Base-by-base conservation (phyloP, 2,888 invertebrate genomes). In the Antitype chi region DNA sequence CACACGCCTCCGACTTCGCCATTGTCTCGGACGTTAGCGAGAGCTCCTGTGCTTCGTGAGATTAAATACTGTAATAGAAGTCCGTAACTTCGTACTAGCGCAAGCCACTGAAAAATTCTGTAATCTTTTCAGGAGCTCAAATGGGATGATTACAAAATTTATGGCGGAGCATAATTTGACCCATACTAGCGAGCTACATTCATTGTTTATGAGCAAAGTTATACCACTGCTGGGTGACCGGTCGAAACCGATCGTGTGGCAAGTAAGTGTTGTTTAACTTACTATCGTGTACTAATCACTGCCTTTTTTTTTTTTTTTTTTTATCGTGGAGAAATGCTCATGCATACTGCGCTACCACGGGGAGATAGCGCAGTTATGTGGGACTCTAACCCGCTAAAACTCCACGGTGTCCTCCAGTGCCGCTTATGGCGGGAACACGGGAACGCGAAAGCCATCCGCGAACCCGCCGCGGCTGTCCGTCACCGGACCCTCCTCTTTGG, bases 191-290 rank as follows among this genome's bases (percentile, higher is more conserved):
- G 84, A 92, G 43, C 90, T 96, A 1, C 95, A 95, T 67, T 90
- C 91, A 3, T 79, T 93, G 43, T 96, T 96, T 80, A 96, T 96
- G 95, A 82, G 84, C 49, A 92, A 90, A 4, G 92, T 90, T 0
- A 90, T 95, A 8, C 94, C 95, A 0, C 87, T 95, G 5, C 87
- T 96, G 0, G 91, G 90, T 0, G 80, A 89, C 0, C 87, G 85
- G 23, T 91, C 93, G 3, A 90, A 87, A 43, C 90, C 94, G 4
- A 92, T 96, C 15, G 94, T 96, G 15, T 96, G 96, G 96, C 95
- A 96, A 89, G 96, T 94, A 75, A 76, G 90, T 89, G 77, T 11
- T 52, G n/a, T 20, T n/a, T 15, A 67, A 3, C 20, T 64, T 64
- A 47, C 7, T 20, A 1, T 28, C n/a, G 6, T 5, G 9, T n/a